Evolutionary conservation across 2,888 invertebrate species (phyloP).

Genomic region (Penaeus monodon): DNA sequence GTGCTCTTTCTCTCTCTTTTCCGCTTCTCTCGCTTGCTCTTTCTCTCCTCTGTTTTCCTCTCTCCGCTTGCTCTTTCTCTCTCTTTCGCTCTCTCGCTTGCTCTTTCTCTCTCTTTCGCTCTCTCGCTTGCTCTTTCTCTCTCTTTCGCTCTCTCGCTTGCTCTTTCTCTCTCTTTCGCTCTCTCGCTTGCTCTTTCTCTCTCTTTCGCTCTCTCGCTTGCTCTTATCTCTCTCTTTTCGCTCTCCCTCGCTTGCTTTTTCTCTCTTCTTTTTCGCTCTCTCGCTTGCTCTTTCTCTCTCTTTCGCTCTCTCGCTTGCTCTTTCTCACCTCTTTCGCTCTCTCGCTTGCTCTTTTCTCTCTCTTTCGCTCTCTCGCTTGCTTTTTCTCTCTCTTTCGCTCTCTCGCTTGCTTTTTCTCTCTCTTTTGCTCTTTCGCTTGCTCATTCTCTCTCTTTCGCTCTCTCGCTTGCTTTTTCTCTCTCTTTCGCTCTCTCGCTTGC

Average conservation of each 20-base stretch:
- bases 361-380: neutral
- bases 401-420: neutral
- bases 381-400: neutral
- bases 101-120: neutral
- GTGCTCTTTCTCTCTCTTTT: too few species aligned
- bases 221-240: neutral
- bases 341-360: too few species aligned
- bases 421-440: too few species aligned
- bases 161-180: neutral
- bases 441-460: too few species aligned
- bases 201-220: constrained; percentile 21
- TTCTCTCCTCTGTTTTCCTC: too few species aligned
- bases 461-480: too few species aligned
- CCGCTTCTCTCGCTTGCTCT: too few species aligned
- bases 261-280: too few species aligned
- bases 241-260: neutral
- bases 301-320: neutral
- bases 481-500: too few species aligned
- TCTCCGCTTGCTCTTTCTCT: too few species aligned
- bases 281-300: neutral
- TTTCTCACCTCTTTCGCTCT: neutral
- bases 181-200: constrained; percentile 4
- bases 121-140: neutral
- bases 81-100: too few species aligned
- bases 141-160: neutral